Conservation (phyloP, 2,888 invertebrate genomes). For the Campoletis raptor region DNA sequence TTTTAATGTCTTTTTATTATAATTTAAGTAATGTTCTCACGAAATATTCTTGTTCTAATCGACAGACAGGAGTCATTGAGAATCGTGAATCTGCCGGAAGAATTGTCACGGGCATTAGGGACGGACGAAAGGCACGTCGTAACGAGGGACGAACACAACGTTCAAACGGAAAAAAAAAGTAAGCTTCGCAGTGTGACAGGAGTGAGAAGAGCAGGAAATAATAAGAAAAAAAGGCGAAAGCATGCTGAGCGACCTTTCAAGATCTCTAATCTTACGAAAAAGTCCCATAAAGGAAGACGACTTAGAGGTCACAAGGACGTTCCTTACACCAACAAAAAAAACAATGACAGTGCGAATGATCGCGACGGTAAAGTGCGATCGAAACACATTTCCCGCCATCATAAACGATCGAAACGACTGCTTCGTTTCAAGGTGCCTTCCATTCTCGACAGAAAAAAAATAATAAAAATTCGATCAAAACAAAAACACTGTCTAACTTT, state of each 20-base stretch:
- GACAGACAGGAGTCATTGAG: constrained; percentile 72
- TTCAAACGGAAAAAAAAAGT: constrained; percentile 69
- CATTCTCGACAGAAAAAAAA: constrained; percentile 48
- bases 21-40: background rate
- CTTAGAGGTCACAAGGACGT: constrained; percentile 9
- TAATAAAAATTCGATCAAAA: background rate
- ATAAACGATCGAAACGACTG: constrained; percentile 72
- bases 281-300: constrained; percentile 58
- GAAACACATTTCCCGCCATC: constrained; percentile 68
- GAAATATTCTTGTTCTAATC: constrained; percentile 14
- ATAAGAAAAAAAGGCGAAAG: constrained; percentile 10
- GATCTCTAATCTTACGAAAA: constrained; percentile 48
- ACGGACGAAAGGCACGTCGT: constrained; percentile 60
- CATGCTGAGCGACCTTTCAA: constrained; percentile 36
- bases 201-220: background rate
- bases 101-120: constrained; percentile 55
- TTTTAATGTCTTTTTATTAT: background rate
- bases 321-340: constrained; percentile 7
- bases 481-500: background rate
- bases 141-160: constrained; percentile 32
- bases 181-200: constrained; percentile 64
- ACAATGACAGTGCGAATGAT: constrained; percentile 23
- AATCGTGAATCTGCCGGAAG: constrained; percentile 73
- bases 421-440: constrained; percentile 74
- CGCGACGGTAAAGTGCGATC: constrained; percentile 48